Evolutionary conservation across 2,797 vertebrate genomes (phyloP), one percentile per base, ranked within the genome.

Genomic region (Argentina silus): DNA sequence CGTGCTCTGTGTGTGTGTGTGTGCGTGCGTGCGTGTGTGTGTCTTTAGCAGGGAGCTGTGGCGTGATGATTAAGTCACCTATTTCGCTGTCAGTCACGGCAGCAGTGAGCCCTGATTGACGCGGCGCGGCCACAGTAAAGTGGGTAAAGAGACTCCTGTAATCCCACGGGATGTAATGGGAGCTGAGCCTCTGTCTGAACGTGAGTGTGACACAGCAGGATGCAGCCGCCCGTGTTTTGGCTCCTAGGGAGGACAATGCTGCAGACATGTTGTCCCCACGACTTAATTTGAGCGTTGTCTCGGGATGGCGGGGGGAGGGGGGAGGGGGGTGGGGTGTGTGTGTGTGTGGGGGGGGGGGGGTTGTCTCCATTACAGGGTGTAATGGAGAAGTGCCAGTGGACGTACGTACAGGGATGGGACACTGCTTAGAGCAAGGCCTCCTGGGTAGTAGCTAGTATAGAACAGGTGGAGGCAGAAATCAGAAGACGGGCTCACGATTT

Each of bases 121-220:
- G 69, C 12, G 60, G 21, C 57, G 27, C 51, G 50, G 78, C 79
- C 57, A 77, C 81, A 83, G 82, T 85, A 87, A 88, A 88, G 81
- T 79, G 72, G 27, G 76, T 89, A 89, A 87, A 87, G 61, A 63
- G 55, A 85, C 65, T 66, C 81, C 74, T 61, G 80, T 72, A 73
- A 72, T 80, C 74, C 69, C 43, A 36, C 2, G 27, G 27, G 65
- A 61, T 69, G 67, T 67, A 85, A 88, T 80, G 75, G 85, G 77
- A 86, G 78, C 79, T 75, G 88, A 84, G 82, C 76, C 74, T 43
- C 82, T 73, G 74, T 87, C 75, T 76, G 66, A 77, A 78, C 23
- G 66, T 77, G 81, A 82, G 81, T 65, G 67, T 55, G 68, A 44
- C 23, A 53, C 74, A 72, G 82, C 84, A 66, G 43, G 70, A 65